Evolutionary conservation across 2,113 vertebrate species (phyloP).

Genomic region (Chascanopsetta lugubris): DNA sequence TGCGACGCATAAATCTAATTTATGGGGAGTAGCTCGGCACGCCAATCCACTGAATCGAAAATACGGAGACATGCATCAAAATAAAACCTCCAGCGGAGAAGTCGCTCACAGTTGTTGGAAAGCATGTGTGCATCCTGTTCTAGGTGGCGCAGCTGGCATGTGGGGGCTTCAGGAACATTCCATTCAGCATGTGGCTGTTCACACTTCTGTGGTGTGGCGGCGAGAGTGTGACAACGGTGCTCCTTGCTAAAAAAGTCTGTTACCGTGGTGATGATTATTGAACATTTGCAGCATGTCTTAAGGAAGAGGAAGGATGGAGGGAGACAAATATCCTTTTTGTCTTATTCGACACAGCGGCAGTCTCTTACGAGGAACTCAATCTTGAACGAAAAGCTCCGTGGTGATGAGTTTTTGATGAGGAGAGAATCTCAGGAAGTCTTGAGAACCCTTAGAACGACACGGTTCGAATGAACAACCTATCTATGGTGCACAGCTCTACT

Average conservation of each 20-base stretch:
- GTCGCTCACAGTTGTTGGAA: constrained; percentile 16
- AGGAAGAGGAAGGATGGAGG: not conserved
- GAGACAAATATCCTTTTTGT: constrained; percentile 8
- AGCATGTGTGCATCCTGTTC: constrained; percentile 10
- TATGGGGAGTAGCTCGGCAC: not conserved
- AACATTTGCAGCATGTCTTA: constrained; percentile 44
- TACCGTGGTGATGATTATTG: constrained; percentile 49
- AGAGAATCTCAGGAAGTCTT: too few species aligned
- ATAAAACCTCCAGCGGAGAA: not conserved
- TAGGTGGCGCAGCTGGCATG: constrained; percentile 29
- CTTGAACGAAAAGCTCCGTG: too few species aligned
- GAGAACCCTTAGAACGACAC: too few species aligned
- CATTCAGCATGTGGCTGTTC: constrained; percentile 43
- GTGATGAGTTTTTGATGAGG: too few species aligned
- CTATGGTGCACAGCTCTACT: too few species aligned
- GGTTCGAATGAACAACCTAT: too few species aligned
- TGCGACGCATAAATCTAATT: not conserved
- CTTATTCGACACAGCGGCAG: too few species aligned
- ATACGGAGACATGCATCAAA: not conserved
- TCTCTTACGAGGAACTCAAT: too few species aligned
- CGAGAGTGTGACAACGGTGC: constrained; percentile 43
- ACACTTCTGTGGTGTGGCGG: constrained; percentile 47
- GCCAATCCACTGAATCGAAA: not conserved
- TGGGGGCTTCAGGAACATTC: constrained; percentile 39
- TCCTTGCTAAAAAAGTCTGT: constrained; percentile 58